Conservation (phyloP, 2,113 vertebrate species). For the Tragulus kanchil region DNA sequence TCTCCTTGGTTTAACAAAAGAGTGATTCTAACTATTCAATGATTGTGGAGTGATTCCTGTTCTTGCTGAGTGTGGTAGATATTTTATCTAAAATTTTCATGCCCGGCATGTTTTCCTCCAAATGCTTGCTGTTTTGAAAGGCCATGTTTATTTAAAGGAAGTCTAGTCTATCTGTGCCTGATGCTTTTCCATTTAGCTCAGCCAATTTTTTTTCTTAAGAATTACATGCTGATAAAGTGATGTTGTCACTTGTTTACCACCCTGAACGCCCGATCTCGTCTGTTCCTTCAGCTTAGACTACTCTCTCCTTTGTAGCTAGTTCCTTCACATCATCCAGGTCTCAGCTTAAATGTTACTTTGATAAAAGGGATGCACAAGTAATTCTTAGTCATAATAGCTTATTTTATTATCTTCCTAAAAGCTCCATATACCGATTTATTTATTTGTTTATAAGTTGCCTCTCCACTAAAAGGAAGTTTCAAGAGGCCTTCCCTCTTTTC, state of each 20-base stretch:
- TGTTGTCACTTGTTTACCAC: conserved; percentile 19
- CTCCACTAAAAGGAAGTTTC: neutral
- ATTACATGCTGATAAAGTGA: conserved; percentile 70
- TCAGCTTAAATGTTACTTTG: neutral
- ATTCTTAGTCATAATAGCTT: neutral
- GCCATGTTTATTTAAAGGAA: conserved; percentile 76
- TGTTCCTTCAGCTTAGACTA: neutral
- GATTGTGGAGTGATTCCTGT: neutral
- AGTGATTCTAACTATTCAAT: neutral
- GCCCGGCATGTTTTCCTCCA: conserved; percentile 56
- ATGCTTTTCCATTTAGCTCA: conserved; percentile 75
- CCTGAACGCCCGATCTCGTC: neutral
- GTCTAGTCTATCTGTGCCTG: conserved; percentile 74
- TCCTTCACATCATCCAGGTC: neutral
- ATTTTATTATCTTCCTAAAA: conserved; percentile 29
- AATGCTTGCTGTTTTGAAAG: conserved; percentile 71
- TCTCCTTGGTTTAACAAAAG: neutral
- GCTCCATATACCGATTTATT: neutral
- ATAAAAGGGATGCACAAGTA: neutral
- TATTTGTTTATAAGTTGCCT: neutral
- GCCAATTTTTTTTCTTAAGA: conserved; percentile 67
- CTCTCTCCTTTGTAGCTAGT: neutral
- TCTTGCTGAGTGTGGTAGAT: neutral
- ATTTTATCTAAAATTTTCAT: conserved; percentile 73
- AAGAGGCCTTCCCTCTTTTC: neutral